These are phyloP conservation scores for Hecatera dysodea DNA, from an alignment of 2,888 invertebrate genomes.

Conservation along the genomic window DNA sequence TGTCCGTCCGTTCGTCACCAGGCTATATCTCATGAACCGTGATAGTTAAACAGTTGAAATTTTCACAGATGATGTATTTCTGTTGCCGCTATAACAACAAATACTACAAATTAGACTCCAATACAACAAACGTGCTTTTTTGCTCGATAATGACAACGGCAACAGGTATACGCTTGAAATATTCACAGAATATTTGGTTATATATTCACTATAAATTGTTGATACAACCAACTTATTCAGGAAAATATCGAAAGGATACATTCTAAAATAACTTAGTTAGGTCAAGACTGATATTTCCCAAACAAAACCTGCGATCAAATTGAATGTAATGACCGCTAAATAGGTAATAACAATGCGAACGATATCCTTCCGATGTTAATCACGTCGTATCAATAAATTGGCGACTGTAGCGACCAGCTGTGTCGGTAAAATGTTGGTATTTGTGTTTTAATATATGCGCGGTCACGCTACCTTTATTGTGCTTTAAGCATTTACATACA, in stretches of 20 bases:
- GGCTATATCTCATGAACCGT: too few species aligned
- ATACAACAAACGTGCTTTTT: too few species aligned
- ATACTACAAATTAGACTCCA: too few species aligned
- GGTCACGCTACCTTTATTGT: constrained; percentile 80
- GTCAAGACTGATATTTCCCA: neutral
- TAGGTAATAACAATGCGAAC: constrained; percentile 65
- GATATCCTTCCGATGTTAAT: constrained; percentile 69
- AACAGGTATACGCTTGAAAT: too few species aligned
- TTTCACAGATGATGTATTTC: too few species aligned
- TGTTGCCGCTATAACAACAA: too few species aligned
- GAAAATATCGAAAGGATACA: constrained; percentile 31
- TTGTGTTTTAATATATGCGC: constrained; percentile 77
- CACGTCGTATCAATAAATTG: constrained; percentile 79
- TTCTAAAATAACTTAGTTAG: constrained; percentile 43
- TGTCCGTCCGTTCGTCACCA: too few species aligned
- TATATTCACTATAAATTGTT: constrained; percentile 18
- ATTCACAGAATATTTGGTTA: too few species aligned
- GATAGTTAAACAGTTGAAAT: too few species aligned
- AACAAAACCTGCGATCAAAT: constrained; percentile 55
- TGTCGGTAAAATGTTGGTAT: constrained; percentile 73
- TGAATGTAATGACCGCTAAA: constrained; percentile 66
- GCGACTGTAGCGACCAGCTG: constrained; percentile 72
- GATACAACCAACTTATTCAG: constrained; percentile 20
- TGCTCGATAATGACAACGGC: too few species aligned
- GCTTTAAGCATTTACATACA: constrained; percentile 72